A percentile compares a stretch with the other conserved stretches of the same genome.
Evolutionary conservation across 2,113 vertebrate species (phyloP).

Genomic region (Ibidorhyncha struthersii): DNA sequence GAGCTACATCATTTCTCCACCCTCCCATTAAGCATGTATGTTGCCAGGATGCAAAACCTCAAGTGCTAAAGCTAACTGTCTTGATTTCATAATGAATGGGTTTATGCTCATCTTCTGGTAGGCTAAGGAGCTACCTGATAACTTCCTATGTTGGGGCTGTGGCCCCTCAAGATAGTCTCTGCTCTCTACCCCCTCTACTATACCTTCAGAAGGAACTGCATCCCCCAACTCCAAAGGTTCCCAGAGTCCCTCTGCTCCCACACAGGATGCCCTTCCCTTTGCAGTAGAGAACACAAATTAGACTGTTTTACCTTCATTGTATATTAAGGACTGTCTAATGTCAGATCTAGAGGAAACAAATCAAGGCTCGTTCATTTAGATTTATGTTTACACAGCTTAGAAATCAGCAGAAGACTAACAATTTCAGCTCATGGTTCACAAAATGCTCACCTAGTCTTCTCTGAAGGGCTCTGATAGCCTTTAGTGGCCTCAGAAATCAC

Average conservation of each 20-base stretch:
- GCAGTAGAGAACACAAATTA: background rate
- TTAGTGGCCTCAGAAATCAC: background rate
- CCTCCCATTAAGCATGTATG: rapidly evolving
- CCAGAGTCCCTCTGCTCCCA: background rate
- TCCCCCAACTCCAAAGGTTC: background rate
- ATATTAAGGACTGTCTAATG: background rate
- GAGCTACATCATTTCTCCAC: background rate
- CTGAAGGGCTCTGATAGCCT: background rate
- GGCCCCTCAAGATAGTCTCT: background rate
- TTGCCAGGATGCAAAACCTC: background rate
- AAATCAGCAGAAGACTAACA: background rate
- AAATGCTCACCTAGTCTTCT: background rate
- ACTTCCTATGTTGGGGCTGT: background rate
- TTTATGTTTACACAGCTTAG: background rate
- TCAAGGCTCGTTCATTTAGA: background rate
- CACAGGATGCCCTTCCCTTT: background rate
- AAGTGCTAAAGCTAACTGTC: background rate
- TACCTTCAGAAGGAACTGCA: background rate
- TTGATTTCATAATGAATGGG: background rate
- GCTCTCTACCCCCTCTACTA: background rate
- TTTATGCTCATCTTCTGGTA: background rate
- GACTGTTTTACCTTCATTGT: background rate
- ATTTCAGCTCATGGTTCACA: background rate
- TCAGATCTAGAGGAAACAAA: background rate
- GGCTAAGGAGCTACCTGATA: background rate